Conservation (phyloP, 1,140 invertebrate genomes). For the Muscidifurax raptorellus region DNA sequence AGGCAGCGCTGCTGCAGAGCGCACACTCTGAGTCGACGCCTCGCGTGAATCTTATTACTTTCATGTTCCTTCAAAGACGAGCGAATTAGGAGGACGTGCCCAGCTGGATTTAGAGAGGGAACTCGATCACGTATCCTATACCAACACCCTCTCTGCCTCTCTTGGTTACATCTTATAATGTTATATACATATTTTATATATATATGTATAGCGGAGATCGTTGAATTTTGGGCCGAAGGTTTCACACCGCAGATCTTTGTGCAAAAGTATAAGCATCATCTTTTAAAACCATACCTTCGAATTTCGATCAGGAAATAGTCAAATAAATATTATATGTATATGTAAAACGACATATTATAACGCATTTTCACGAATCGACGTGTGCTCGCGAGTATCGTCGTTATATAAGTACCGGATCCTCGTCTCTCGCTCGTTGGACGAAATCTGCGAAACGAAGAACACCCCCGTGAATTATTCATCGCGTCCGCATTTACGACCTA, state of each 20-base stretch:
- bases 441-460: slow-evolving; percentile 36
- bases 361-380: slow-evolving; percentile 23
- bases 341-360: too few relatives aligned
- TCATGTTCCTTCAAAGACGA: background rate
- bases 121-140: background rate
- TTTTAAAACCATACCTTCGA: background rate
- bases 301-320: background rate
- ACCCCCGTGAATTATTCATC: slow-evolving; percentile 43
- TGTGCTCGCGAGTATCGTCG: background rate
- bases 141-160: too few relatives aligned
- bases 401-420: slow-evolving; percentile 33
- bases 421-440: slow-evolving; percentile 29
- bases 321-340: too few relatives aligned
- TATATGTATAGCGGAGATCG: too few relatives aligned
- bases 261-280: too few relatives aligned
- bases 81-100: background rate
- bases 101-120: background rate
- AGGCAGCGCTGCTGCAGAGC: background rate
- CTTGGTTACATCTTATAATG: too few relatives aligned
- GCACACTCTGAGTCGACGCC: background rate
- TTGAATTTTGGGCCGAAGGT: too few relatives aligned
- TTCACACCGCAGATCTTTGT: too few relatives aligned
- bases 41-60: background rate
- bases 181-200: too few relatives aligned
- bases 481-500: slow-evolving; percentile 12